phyloP scores from a whole-genome alignment of 2,113 vertebrate species.

The Machaerirhynchus nigripectus region DNA sequence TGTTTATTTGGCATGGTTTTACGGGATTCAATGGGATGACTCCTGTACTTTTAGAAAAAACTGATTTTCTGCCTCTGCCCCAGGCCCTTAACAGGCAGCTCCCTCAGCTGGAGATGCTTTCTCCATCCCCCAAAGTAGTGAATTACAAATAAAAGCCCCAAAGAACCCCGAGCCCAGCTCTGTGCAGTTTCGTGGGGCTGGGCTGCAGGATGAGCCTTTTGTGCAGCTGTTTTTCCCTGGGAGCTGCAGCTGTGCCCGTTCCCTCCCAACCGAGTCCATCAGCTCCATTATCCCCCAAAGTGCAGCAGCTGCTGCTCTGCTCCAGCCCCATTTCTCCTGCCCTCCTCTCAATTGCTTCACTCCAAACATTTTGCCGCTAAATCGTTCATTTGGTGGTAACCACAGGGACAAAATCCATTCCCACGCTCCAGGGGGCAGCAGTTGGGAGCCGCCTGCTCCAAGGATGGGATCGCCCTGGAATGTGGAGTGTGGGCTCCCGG shows the following conservation, averaged over 20 bases:
- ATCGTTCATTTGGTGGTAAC: background rate
- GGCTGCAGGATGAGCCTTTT: background rate
- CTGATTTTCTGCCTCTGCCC: background rate
- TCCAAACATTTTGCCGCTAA: constrained; percentile 40
- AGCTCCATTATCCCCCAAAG: constrained; percentile 48
- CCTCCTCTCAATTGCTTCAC: constrained; percentile 29
- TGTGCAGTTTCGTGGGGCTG: background rate
- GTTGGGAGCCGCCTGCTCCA: background rate
- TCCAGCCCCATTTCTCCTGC: constrained; percentile 7
- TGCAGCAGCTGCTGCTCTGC: constrained; percentile 59
- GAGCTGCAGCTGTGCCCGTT: constrained; percentile 48
- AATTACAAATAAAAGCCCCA: background rate
- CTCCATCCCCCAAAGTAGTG: background rate
- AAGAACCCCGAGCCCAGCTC: accelerated
- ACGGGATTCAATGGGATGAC: background rate
- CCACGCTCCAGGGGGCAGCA: background rate
- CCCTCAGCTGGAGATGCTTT: background rate
- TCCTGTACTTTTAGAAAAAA: background rate
- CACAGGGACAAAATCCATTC: background rate
- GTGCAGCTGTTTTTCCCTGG: background rate
- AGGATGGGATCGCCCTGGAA: background rate
- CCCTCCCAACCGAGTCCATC: constrained; percentile 16
- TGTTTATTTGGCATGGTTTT: background rate
- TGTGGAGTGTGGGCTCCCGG: accelerated
- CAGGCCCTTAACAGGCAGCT: background rate